Conservation (phyloP, 2,797 vertebrate genomes). For the Paratrypauchen microcephalus region DNA sequence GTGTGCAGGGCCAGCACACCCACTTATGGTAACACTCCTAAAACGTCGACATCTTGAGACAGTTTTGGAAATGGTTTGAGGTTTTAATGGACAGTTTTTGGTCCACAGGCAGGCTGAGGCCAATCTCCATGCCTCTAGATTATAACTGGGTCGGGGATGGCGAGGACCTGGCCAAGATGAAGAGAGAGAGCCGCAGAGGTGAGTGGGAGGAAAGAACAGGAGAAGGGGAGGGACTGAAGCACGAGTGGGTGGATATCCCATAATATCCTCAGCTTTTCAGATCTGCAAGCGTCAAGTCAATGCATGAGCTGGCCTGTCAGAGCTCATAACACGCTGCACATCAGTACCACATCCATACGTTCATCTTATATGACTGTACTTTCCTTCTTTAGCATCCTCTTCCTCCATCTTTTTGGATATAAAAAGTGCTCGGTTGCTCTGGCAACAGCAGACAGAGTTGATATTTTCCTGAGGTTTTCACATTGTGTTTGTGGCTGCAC, state of each 20-base stretch:
- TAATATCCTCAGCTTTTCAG: conserved; percentile 70
- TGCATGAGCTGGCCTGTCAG: conserved; percentile 69
- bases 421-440: conserved; percentile 75
- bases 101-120: conserved; percentile 91
- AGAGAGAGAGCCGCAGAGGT: conserved; percentile 93
- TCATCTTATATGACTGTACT: conserved; percentile 44
- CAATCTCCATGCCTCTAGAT: conserved; percentile 99
- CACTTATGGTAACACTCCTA: conserved; percentile 85
- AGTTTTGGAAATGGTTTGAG: conserved; percentile 42
- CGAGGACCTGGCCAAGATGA: conserved; percentile 95
- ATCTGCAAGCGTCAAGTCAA: conserved; percentile 60
- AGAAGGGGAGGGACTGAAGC: conserved; percentile 59
- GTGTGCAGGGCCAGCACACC: conserved; percentile 92
- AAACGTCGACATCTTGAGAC: conserved; percentile 23
- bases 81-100: conserved; percentile 47
- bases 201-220: conserved; percentile 71
- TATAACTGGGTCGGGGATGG: conserved; percentile 98
- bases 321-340: conserved; percentile 67
- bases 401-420: conserved; percentile 50
- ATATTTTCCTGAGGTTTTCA: conserved; percentile 60
- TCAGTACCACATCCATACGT: conserved; percentile 59
- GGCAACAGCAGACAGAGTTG: conserved; percentile 67
- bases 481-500: conserved; percentile 55
- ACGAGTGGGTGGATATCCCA: conserved; percentile 72
- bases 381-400: conserved; percentile 24